phyloP scores from a whole-genome alignment of 2,888 invertebrate species.

The Amblyjoppa fuscipennis region DNA sequence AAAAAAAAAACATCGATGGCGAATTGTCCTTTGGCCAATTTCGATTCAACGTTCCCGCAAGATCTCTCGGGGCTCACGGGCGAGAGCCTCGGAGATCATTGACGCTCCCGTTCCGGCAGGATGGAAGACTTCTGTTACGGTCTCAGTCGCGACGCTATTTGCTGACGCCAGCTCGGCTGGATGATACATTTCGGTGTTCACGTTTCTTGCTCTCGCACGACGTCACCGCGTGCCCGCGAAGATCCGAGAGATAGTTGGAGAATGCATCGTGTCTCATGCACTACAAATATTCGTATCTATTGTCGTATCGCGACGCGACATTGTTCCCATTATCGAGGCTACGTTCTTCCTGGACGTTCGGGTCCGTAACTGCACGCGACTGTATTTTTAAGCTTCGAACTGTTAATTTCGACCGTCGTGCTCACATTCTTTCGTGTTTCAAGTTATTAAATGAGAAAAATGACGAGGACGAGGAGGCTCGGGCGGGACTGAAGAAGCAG shows the following conservation, averaged over 20 bases:
- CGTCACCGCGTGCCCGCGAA: slow-evolving; percentile 37
- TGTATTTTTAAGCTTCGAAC: background rate
- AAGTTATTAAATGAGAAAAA: slow-evolving; percentile 94
- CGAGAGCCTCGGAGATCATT: slow-evolving; percentile 39
- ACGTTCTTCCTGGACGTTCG: background rate
- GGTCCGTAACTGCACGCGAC: background rate
- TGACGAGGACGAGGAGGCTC: slow-evolving; percentile 90
- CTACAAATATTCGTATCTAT: slow-evolving; percentile 24
- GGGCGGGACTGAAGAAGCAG: slow-evolving; percentile 87
- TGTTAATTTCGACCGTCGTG: background rate
- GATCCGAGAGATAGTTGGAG: slow-evolving; percentile 40
- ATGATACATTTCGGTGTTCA: slow-evolving; percentile 39
- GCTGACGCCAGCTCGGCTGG: slow-evolving; percentile 39
- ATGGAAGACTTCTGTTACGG: slow-evolving; percentile 64
- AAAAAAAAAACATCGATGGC: background rate
- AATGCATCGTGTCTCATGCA: slow-evolving; percentile 11
- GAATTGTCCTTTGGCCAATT: background rate
- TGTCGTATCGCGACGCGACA: slow-evolving; percentile 17
- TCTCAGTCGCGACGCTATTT: slow-evolving; percentile 56
- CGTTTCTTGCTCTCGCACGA: slow-evolving; percentile 39
- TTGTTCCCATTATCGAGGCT: slow-evolving; percentile 22
- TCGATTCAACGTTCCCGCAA: background rate
- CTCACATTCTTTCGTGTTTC: slow-evolving; percentile 70
- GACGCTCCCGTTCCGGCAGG: slow-evolving; percentile 52
- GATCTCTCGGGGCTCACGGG: background rate